Base-by-base conservation (phyloP, 2,113 vertebrate genomes). In the Atherinomorus stipes region DNA sequence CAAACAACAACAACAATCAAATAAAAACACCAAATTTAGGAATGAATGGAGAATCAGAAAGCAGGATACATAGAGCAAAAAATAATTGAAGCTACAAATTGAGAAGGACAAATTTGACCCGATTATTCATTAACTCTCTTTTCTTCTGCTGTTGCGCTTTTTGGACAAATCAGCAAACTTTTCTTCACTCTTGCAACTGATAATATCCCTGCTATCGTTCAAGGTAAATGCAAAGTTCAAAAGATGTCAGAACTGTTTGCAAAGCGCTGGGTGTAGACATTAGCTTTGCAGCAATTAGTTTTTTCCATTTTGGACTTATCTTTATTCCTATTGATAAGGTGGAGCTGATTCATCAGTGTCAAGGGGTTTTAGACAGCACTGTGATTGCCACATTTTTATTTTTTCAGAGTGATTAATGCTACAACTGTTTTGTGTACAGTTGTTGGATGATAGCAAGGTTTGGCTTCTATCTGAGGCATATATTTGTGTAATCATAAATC, bases 221-320 rank as follows among this genome's bases (percentile, higher is more conserved):
- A 66, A 72, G 70, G 61, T 64, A 85, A 88, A 86, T 81, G 63
- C 75, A 81, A 62, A 86, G 88, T 83, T 89, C 81, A 88, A 79
- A 85, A 56, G 78, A 86, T 83, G 82, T 83, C 76, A 75, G 15
- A 71, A 56, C 18, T 87, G 81, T 91, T 91, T 89, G 89, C 83
- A 85, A 67, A 90, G 85, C 50, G 9, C 21, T 80, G 86, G 86
- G 86, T 72, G 83, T 87, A 47, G 52, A 75, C 74, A 73, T 78
- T 62, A 64, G 67, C 67, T 85, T 74, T 85, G 72, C 64, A 81
- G 71, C 62, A 58, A 80, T 83, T 80, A 65, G 13, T 78, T 63
- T 78, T 66, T 64, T 78, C 60, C 50, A 72, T 79, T 86, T 86
- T 4, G 3, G 13, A 81, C 88, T 89, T 89, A 91, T 91, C 88